Base-by-base conservation (phyloP, 2,113 vertebrate genomes). In the Ciconia maguari region DNA sequence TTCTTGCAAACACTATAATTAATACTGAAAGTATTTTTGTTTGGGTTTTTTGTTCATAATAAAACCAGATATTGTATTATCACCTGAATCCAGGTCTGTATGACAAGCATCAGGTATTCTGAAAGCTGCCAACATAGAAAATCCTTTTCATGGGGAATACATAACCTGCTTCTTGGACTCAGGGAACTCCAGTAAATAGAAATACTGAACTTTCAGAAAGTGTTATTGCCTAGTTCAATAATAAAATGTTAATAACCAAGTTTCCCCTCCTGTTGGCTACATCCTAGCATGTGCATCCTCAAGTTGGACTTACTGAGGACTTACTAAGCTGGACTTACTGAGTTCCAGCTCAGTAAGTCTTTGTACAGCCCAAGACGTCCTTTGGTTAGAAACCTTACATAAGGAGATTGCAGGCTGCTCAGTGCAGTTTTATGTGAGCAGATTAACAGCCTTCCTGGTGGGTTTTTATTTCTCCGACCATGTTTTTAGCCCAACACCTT, bases 401-500 rank as follows among this genome's bases (percentile, higher is more conserved):
- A 36, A 91, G 34, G 48, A 78, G n/a, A 8, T 42, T 52, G 29
- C 10, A 78, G 42, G 4, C 10, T 76, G 14, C 57, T 78, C 7
- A 2, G 13, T 4, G 36, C 13, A 57, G 17, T 58, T 54, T 76
- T 57, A 24, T 4, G 13, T 11, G 15, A 86, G 27, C 6, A 68
- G 52, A 57, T 82, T 62, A 75, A 51, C 55, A 52, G 11, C 17
- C 44, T 68, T 78, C 14, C 29, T 71, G 16, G 9, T 71, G 44
- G 3, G 3, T n/a, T 92, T 94, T 82, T 79, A 71, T 75, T 87
- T 84, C 41, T 84, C 22, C 0, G 1, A 68, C 24, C 12, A 27
- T n/a, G 41, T 83, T 96, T 96, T 90, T 48, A 87, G 60, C 24
- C 49, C 38, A 93, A 76, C 81, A 69, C 52, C 57, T 83, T 96